Percentiles rank a stretch among this genome's conserved stretches.
Evolutionary conservation across 2,888 invertebrate species (phyloP).

Genomic region (Yponomeuta cagnagella): DNA sequence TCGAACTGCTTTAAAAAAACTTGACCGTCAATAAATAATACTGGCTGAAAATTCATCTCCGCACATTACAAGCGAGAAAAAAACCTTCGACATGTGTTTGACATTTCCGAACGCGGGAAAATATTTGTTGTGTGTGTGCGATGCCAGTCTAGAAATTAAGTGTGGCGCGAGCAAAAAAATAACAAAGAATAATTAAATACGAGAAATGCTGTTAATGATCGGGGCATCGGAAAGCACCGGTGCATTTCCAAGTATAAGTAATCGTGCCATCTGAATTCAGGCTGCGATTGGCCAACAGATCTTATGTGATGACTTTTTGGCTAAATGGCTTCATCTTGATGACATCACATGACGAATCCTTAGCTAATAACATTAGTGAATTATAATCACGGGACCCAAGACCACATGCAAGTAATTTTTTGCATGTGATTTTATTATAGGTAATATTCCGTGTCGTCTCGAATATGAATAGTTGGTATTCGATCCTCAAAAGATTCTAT

Average conservation of each 20-base stretch:
- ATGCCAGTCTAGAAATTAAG: conserved; percentile 30
- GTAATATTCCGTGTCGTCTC: neutral
- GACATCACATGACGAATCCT: neutral
- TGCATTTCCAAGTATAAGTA: conserved; percentile 71
- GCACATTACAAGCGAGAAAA: neutral
- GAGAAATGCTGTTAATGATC: conserved; percentile 65
- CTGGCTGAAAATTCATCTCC: neutral
- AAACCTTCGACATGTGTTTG: neutral
- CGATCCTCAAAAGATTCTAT: too few species aligned
- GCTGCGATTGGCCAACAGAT: conserved; percentile 50
- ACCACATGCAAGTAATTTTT: conserved; percentile 8
- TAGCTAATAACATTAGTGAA: conserved; percentile 14
- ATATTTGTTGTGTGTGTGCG: conserved; percentile 5
- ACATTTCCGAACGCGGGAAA: conserved; percentile 9
- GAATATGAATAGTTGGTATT: neutral
- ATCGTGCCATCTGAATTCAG: conserved; percentile 65
- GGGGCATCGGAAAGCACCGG: conserved; percentile 44
- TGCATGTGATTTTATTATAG: neutral
- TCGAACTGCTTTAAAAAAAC: conserved; percentile 33
- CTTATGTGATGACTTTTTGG: conserved; percentile 49
- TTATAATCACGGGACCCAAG: conserved; percentile 7
- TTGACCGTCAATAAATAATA: conserved; percentile 5
- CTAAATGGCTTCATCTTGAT: conserved; percentile 66
- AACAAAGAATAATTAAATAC: conserved; percentile 51
- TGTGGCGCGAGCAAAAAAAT: conserved; percentile 29